phyloP scores from a whole-genome alignment of 2,797 vertebrate genomes.

The Enteromius argenteus region DNA sequence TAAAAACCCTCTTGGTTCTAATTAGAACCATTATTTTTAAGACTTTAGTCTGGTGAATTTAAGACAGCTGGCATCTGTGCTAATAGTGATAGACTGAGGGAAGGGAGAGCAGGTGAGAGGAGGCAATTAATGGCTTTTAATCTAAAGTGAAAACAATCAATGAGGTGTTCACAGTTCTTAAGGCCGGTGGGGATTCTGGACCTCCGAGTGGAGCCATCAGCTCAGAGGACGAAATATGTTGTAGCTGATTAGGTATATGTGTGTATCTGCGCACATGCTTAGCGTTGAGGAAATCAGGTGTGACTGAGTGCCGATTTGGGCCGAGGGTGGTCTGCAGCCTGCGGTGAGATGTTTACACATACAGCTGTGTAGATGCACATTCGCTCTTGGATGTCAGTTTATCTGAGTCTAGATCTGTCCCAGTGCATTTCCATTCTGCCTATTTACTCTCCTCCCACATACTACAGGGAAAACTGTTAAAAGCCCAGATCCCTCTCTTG shows the following conservation, averaged over 20 bases:
- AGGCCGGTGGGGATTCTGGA: conserved; percentile 12
- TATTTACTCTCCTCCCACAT: background rate
- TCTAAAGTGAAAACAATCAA: conserved; percentile 11
- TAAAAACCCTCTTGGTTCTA: background rate
- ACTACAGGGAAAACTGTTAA: background rate
- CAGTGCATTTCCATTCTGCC: conserved; percentile 7
- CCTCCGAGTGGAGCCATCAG: background rate
- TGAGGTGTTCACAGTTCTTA: background rate
- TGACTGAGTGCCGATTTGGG: conserved; percentile 17
- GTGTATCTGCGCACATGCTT: conserved; percentile 25
- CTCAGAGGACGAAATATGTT: background rate
- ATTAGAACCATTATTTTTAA: background rate
- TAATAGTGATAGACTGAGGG: conserved; percentile 12
- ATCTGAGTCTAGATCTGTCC: conserved; percentile 16
- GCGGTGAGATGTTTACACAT: conserved; percentile 5
- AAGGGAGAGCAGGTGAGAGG: background rate
- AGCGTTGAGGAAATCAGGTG: conserved; percentile 9
- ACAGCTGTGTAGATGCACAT: background rate
- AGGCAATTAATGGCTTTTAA: conserved; percentile 43
- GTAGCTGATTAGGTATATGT: conserved; percentile 2
- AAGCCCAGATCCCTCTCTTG: background rate
- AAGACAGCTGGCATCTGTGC: conserved; percentile 7
- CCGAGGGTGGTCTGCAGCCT: conserved; percentile 7
- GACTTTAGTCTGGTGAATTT: background rate
- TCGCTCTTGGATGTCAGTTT: background rate